phyloP scores from a whole-genome alignment of 2,113 vertebrate species.

The Periophthalmus modestus region DNA sequence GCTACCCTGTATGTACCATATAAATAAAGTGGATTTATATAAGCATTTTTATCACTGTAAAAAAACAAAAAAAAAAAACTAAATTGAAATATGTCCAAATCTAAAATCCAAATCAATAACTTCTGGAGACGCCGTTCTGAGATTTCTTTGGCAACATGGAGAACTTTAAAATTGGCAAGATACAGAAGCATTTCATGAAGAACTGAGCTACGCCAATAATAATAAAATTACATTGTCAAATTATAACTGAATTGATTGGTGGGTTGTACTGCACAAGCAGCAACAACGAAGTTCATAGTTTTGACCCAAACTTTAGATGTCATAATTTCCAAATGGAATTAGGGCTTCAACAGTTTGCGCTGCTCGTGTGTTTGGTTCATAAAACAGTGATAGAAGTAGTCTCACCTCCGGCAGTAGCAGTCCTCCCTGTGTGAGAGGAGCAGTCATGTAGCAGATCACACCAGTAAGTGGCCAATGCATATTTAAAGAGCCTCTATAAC shows the following conservation, averaged over 20 bases:
- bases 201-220: too few relatives aligned
- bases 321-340: background rate
- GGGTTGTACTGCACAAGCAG: background rate
- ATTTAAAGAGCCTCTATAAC: conserved; percentile 8
- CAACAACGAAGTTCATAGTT: background rate
- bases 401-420: background rate
- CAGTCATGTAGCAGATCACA: conserved; percentile 8
- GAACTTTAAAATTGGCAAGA: too few relatives aligned
- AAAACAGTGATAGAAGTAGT: conserved; percentile 11
- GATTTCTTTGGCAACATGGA: too few relatives aligned
- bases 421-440: background rate
- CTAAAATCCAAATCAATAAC: too few relatives aligned
- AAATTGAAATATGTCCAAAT: too few relatives aligned
- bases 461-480: conserved; percentile 15
- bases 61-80: too few relatives aligned
- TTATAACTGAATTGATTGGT: background rate
- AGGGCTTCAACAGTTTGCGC: background rate
- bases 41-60: too few relatives aligned
- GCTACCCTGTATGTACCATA: too few relatives aligned
- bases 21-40: too few relatives aligned
- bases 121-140: too few relatives aligned
- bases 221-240: too few relatives aligned
- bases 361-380: conserved; percentile 2
- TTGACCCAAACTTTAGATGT: background rate
- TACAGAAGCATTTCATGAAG: too few relatives aligned